Evolutionary conservation across 2,888 invertebrate species (phyloP).

Genomic region (Dryadula phaetusa): DNA sequence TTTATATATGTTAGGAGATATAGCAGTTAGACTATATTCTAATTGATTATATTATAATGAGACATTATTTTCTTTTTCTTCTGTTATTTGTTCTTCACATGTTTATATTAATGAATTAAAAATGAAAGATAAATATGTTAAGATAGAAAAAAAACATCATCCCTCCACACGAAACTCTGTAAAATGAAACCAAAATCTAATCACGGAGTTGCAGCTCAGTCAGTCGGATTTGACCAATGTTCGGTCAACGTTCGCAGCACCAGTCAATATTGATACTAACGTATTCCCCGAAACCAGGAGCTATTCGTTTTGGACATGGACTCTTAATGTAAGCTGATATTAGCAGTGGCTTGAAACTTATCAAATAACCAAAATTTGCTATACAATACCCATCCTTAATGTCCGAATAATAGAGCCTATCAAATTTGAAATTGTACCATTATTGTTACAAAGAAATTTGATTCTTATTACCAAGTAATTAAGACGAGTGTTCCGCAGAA

Average conservation of each 20-base stretch:
- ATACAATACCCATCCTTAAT: conserved; percentile 53
- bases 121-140: neutral
- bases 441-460: conserved; percentile 38
- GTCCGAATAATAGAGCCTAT: conserved; percentile 31
- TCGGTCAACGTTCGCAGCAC: conserved; percentile 39
- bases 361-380: conserved; percentile 51
- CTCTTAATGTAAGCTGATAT: conserved; percentile 76
- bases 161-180: conserved; percentile 28
- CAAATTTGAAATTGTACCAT: conserved; percentile 30
- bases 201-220: conserved; percentile 31
- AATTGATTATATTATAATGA: too few species aligned
- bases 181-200: conserved; percentile 39
- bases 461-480: neutral
- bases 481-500: conserved; percentile 42
- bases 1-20: too few species aligned
- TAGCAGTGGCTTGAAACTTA: conserved; percentile 73
- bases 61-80: too few species aligned
- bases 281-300: conserved; percentile 59
- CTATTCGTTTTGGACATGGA: conserved; percentile 71
- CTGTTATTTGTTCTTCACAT: too few species aligned
- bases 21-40: too few species aligned
- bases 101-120: too few species aligned
- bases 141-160: neutral
- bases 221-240: conserved; percentile 41
- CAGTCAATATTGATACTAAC: conserved; percentile 47